Evolutionary conservation across 2,888 invertebrate species (phyloP).

Genomic region (Dolichopus griseipennis): DNA sequence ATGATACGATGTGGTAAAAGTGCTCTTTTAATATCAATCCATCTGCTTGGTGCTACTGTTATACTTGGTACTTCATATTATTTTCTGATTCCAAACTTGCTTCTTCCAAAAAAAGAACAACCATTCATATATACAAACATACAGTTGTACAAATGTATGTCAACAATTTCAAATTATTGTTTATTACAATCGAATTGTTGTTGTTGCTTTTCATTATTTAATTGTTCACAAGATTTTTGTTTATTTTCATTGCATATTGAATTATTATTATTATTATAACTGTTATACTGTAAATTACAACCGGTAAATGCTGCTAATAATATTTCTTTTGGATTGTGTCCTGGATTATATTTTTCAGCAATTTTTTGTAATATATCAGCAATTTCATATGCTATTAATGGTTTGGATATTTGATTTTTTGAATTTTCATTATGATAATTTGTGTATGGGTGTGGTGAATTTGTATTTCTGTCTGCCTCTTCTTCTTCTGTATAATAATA

Average conservation of each 20-base stretch:
- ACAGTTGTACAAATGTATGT: no score
- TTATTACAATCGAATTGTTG: background rate
- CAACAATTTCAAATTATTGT: background rate
- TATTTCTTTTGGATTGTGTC: conserved; percentile 7
- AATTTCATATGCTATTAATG: background rate
- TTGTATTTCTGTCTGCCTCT: no score
- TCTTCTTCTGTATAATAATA: background rate
- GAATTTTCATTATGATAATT: background rate
- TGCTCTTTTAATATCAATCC: no score
- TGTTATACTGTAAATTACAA: conserved; percentile 5
- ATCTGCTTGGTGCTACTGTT: no score
- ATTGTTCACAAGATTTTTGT: no score
- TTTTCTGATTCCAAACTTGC: no score
- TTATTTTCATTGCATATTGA: background rate
- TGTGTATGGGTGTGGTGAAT: background rate
- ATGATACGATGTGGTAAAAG: no score
- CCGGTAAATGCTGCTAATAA: background rate
- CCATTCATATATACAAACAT: no score
- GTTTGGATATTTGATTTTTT: background rate
- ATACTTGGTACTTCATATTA: no score
- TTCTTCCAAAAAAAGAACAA: no score
- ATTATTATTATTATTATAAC: background rate
- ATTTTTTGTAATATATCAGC: background rate
- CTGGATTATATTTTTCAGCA: background rate
- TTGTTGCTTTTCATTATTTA: no score